Evolutionary conservation across 2,113 vertebrate species (phyloP), one percentile per base, ranked within the genome.

Genomic region (Cavia aperea): DNA sequence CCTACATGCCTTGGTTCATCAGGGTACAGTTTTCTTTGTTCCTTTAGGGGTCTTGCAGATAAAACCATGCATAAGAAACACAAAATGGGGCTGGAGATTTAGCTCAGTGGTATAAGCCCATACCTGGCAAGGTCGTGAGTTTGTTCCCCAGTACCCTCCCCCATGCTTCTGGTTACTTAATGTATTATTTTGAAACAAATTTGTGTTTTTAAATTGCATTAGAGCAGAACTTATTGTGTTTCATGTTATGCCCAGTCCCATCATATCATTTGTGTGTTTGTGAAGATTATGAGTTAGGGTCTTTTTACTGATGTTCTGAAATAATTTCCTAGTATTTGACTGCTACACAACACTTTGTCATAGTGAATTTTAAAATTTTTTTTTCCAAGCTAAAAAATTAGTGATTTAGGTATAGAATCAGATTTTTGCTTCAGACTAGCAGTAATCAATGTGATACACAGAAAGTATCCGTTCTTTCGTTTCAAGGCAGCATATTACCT

Each of bases 271-370:
- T 83, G 66, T 29, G 7, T 77, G 26, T 63, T 79, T 54, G 29
- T 90, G 86, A 90, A 8, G 66, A 79, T 90, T 90, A 36, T 81
- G 33, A 60, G 56, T 65, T 66, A 81, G 36, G 10, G 19, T 85
- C 7, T 85, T 95, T 90, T 89, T 66, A 66, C 19, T n/a, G 10
- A 73, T 51, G 39, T 39, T 95, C 86, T 92, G 63, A 90, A 92
- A 66, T 78, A 31, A 77, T 33, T 62, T 21, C 39, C n/a, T 88
- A 23, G 75, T 88, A 82, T 21, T 51, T 33, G 39, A 33, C 43
- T 90, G 51, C 63, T 78, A 23, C 1, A 5, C 62, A 54, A 36
- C 43, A 62, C 6, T 10, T 33, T 86, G 14, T 66, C 66, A 82
- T 92, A 21, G 43, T 84, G 24, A 85, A 88, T 88, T 91, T 81